phyloP scores from a whole-genome alignment of 2,113 vertebrate species.

The Ailurus styani region DNA sequence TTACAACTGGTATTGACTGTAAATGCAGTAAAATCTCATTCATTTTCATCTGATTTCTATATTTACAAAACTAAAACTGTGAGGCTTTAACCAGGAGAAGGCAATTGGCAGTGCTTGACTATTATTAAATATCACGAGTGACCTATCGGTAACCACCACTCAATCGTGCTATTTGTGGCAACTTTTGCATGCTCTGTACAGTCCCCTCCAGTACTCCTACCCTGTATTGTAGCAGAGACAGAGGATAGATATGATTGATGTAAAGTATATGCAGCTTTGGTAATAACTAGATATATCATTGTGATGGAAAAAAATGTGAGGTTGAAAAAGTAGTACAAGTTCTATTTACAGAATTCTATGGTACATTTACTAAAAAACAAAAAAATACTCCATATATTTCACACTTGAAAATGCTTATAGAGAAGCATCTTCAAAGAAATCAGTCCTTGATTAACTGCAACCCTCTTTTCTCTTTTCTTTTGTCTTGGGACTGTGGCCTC shows the following conservation, averaged over 20 bases:
- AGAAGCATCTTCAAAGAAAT: background rate
- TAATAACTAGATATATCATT: background rate
- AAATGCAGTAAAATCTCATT: background rate
- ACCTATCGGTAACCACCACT: background rate
- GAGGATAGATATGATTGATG: background rate
- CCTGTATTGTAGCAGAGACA: too few species aligned
- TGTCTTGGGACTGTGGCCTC: background rate
- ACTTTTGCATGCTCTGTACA: background rate
- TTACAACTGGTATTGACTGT: background rate
- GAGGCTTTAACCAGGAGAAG: background rate
- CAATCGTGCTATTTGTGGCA: background rate
- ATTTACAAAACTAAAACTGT: background rate
- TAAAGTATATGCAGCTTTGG: background rate
- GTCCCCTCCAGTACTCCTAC: background rate
- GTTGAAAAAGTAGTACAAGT: background rate
- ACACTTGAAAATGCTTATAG: background rate
- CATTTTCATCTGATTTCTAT: background rate
- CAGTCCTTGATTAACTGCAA: background rate
- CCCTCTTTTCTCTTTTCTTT: background rate
- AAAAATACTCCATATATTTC: background rate
- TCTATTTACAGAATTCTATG: background rate
- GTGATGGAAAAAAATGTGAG: background rate
- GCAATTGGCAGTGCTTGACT: background rate
- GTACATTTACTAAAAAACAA: background rate
- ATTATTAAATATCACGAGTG: background rate